These are phyloP conservation scores for Mystacides longicornis DNA, from an alignment of 2,888 invertebrate genomes.

Conservation along the genomic window DNA sequence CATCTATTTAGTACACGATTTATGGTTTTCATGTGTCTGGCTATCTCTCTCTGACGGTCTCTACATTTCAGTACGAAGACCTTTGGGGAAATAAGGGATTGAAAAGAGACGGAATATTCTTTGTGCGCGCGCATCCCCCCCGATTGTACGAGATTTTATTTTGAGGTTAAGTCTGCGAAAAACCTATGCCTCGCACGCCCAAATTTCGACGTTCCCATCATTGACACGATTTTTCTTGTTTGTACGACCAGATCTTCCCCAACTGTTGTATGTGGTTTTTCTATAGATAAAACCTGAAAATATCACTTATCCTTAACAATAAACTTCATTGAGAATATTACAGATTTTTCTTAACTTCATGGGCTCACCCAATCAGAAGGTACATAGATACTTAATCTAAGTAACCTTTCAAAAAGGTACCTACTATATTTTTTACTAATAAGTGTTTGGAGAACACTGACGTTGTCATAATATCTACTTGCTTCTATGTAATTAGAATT, in stretches of 20 bases:
- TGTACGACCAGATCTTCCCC: not conserved
- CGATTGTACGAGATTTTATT: slow-evolving; percentile 15
- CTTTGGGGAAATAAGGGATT: slow-evolving; percentile 1
- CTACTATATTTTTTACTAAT: no score
- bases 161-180: slow-evolving; percentile 17
- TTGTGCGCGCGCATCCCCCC: slow-evolving; percentile 17
- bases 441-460: no score
- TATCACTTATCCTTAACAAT: no score
- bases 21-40: slow-evolving; percentile 15
- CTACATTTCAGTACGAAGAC: slow-evolving; percentile 5
- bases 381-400: no score
- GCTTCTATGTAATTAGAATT: no score
- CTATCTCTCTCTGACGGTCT: slow-evolving; percentile 14
- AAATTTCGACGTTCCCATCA: slow-evolving; percentile 3
- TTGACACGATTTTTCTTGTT: not conserved
- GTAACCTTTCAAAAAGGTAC: no score
- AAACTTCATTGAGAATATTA: no score
- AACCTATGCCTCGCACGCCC: slow-evolving; percentile 6
- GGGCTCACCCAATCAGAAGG: no score
- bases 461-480: no score
- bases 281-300: no score
- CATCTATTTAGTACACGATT: slow-evolving; percentile 14
- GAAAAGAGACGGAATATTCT: slow-evolving; percentile 10
- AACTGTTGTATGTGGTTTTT: no score
- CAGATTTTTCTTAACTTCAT: no score